Conservation (phyloP, 2,888 invertebrate species). For the Pristionchus arcanus region DNA sequence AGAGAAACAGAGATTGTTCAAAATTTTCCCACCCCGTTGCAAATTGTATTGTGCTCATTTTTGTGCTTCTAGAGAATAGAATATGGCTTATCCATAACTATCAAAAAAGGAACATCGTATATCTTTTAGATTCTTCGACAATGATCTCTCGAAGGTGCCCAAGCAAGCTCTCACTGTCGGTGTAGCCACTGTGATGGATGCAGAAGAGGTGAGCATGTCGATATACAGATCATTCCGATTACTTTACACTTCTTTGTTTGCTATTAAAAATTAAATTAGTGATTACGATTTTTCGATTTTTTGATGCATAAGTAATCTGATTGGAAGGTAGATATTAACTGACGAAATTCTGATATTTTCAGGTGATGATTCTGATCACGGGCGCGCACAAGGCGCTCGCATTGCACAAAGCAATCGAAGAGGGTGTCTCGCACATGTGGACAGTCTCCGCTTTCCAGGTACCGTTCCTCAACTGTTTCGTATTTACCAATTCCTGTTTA, state of each 20-base stretch:
- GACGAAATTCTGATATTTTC: slow-evolving; percentile 58
- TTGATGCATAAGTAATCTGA: too few species aligned
- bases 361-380: slow-evolving; percentile 97
- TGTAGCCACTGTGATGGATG: slow-evolving; percentile 98
- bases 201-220: slow-evolving; percentile 87
- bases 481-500: neutral
- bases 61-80: too few species aligned
- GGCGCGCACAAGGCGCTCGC: slow-evolving; percentile 97
- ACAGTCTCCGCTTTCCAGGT: slow-evolving; percentile 96
- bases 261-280: too few species aligned
- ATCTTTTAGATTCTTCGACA: slow-evolving; percentile 89
- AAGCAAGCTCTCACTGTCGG: slow-evolving; percentile 94
- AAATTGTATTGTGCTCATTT: too few species aligned
- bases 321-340: too few species aligned
- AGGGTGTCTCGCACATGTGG: slow-evolving; percentile 99
- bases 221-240: neutral
- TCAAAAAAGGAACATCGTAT: neutral
- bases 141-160: slow-evolving; percentile 94
- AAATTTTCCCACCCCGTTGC: too few species aligned
- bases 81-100: too few species aligned
- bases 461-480: neutral
- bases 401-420: slow-evolving; percentile 96
- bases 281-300: too few species aligned
- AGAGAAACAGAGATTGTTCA: too few species aligned
- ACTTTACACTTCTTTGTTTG: too few species aligned